Conservation (phyloP, 2,113 vertebrate genomes). For the Istiophorus platypterus region DNA sequence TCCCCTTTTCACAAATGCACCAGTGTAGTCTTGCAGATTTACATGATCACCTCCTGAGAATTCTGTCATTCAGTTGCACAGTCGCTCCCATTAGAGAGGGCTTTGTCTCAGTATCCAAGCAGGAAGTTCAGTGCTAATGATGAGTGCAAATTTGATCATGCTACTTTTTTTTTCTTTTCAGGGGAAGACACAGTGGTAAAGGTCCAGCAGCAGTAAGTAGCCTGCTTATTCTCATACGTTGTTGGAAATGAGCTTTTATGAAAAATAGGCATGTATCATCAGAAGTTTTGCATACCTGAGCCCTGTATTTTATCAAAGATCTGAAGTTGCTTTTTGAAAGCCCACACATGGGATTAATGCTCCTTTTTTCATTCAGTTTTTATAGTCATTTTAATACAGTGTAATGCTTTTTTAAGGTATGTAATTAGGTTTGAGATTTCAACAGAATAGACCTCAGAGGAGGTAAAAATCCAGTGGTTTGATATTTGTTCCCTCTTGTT, state of each 20-base stretch:
- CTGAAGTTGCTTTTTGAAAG: not conserved
- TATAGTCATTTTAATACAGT: not conserved
- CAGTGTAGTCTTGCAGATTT: not conserved
- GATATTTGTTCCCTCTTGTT: not conserved
- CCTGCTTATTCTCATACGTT: conserved; percentile 4
- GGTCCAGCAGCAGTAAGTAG: conserved; percentile 90
- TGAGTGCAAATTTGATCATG: conserved; percentile 27
- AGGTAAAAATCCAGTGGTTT: not conserved
- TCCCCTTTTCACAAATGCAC: not conserved
- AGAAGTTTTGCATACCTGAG: not conserved
- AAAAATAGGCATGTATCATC: not conserved
- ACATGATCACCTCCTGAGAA: not conserved
- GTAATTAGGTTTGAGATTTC: not conserved
- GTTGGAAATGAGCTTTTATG: not conserved
- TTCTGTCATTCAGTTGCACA: not conserved
- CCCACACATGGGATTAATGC: not conserved
- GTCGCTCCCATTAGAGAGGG: not conserved
- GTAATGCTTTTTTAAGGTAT: conserved; percentile 5
- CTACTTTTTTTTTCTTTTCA: conserved; percentile 83
- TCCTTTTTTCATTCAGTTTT: conserved; percentile 5
- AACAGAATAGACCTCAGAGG: not conserved
- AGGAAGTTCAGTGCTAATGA: not conserved
- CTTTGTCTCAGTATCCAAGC: conserved; percentile 15
- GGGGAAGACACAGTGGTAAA: conserved; percentile 97
- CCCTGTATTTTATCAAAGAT: not conserved